Evolutionary conservation across 35 echinoderm and acorn worm genomes (phyloP), one percentile per base, ranked within the genome.

Genomic region (Eucidaris tribuloides): DNA sequence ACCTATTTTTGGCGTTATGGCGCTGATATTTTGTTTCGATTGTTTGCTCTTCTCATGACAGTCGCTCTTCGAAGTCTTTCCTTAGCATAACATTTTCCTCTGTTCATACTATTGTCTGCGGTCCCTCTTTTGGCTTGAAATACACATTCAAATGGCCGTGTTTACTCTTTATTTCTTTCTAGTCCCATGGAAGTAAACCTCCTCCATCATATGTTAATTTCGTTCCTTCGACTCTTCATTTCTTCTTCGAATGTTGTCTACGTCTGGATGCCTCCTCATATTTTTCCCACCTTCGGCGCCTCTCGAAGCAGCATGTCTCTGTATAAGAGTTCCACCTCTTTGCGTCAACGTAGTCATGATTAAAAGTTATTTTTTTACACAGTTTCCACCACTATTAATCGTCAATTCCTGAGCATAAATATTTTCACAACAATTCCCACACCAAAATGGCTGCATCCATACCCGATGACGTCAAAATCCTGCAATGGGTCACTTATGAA

Each of bases 91-190:
- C n/a, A n/a, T n/a, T n/a, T n/a, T n/a, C n/a, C n/a, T n/a, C n/a
- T n/a, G n/a, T n/a, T n/a, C n/a, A n/a, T n/a, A n/a, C n/a, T n/a
- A n/a, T n/a, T n/a, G n/a, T n/a, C n/a, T n/a, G n/a, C n/a, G n/a
- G n/a, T n/a, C n/a, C n/a, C n/a, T n/a, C n/a, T n/a, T n/a, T n/a
- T n/a, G n/a, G n/a, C n/a, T n/a, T n/a, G n/a, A n/a, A n/a, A n/a
- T n/a, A n/a, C n/a, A n/a, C n/a, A n/a, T n/a, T n/a, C n/a, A n/a
- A n/a, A n/a, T n/a, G n/a, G n/a, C n/a, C n/a, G n/a, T 35, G 9
- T 41, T 84, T 92, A 86, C 94, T 87, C n/a, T n/a, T n/a, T 97
- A 90, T 76, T 88, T 97, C 71, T 97, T 90, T 89, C 93, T 97
- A 7, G 93, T 58, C 18, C 94, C 94, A 17, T 93, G 78, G 34